Evolutionary conservation across 2,113 vertebrate genomes (phyloP), one percentile per base, ranked within the genome.

Genomic region (Psophia crepitans): DNA sequence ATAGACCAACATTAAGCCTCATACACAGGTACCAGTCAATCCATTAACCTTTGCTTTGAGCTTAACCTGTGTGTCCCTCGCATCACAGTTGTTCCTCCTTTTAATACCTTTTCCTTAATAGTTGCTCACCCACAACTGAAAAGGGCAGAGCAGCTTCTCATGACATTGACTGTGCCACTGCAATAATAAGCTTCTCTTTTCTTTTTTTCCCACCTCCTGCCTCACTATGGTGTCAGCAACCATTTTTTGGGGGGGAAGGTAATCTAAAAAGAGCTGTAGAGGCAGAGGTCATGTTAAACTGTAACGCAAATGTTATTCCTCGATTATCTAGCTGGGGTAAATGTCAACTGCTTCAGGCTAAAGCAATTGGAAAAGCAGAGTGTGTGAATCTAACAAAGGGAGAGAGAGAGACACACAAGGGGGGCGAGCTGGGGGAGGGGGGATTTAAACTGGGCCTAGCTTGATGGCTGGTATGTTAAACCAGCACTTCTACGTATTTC

Each of bases 31-130:
- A 99, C 99, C 99, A 99, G 98, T 99, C 99, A 99, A 98, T 99
- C 99, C 99, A 99, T 99, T 99, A 99, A 99, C 99, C 99, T 99
- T 98, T 99, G 98, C 98, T 99, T 99, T 98, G 98, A 98, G 97
- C 97, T 91, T 97, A 98, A 98, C 98, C 99, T 97, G 97, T 97
- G 95, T 98, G 98, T 98, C 98, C 97, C 97, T 97, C 16, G 74
- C 98, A 98, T 98, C 97, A 84, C 96, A 98, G 98, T 97, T 96
- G 89, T 96, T 98, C 97, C 97, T 97, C 95, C 97, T 97, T 97
- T 98, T 98, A 98, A 99, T 99, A 98, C 98, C 98, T 98, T 98
- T 98, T 97, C 98, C 97, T 98, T 99, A 99, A 99, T 99, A 98
- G 98, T 98, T 97, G 98, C 98, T 98, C 98, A 97, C 98, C 97